These are phyloP conservation scores for Recurvirostra avosetta DNA, from an alignment of 2,113 vertebrate genomes.

Conservation along the genomic window DNA sequence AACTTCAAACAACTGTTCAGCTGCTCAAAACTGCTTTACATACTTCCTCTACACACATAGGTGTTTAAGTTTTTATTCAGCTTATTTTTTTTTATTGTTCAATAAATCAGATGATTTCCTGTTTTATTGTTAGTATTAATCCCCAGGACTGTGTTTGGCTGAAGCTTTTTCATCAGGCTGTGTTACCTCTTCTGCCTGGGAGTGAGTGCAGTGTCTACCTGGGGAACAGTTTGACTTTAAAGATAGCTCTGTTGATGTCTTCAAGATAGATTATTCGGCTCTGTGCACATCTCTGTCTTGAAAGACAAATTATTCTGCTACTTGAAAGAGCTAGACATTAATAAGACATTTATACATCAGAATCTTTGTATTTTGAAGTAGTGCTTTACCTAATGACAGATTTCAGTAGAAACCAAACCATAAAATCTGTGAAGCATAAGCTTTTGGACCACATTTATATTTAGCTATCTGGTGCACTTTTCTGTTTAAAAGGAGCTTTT, in stretches of 20 bases:
- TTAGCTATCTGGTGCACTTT: neutral
- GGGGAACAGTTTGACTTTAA: neutral
- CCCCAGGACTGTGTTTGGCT: neutral
- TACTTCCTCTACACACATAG: neutral
- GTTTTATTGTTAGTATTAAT: neutral
- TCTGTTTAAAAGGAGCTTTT: neutral
- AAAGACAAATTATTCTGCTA: neutral
- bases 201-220: neutral
- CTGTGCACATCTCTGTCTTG: neutral
- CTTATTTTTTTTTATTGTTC: neutral
- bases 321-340: neutral
- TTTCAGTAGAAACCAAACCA: neutral
- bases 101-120: neutral
- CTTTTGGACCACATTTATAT: neutral
- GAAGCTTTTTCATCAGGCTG: neutral
- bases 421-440: neutral
- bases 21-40: neutral
- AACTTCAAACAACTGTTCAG: neutral
- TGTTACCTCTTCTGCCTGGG: neutral
- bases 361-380: neutral
- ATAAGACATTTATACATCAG: neutral
- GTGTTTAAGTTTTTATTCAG: neutral
- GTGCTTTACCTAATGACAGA: neutral
- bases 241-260: neutral
- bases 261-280: neutral